Evolutionary conservation across 2,888 invertebrate species (phyloP).

Genomic region (Cheilosia vernalis): DNA sequence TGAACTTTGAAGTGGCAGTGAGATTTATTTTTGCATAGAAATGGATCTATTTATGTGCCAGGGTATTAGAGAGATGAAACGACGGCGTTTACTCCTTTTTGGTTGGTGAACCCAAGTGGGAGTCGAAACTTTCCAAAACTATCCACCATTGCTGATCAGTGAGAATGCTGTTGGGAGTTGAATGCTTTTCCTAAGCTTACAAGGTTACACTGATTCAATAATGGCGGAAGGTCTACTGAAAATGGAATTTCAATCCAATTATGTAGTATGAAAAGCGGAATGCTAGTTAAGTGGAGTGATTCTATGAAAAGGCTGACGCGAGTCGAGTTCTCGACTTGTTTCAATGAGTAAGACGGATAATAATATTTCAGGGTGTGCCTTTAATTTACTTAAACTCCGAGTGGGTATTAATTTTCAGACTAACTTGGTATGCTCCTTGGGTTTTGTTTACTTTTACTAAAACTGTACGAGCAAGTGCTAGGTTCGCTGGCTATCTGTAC

Average conservation of each 20-base stretch:
- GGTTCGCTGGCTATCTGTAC: too few relatives aligned
- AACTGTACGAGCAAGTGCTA: too few relatives aligned
- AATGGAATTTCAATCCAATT: slow-evolving; percentile 20
- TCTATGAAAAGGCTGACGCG: too few relatives aligned
- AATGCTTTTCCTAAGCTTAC: slow-evolving; percentile 9
- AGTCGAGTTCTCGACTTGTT: too few relatives aligned
- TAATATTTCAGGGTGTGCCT: too few relatives aligned
- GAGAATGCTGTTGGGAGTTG: background rate
- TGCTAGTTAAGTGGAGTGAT: background rate
- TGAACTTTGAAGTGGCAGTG: slow-evolving; percentile 58
- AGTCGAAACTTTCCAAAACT: slow-evolving; percentile 7
- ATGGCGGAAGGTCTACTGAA: background rate
- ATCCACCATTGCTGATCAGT: background rate
- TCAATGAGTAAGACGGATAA: too few relatives aligned
- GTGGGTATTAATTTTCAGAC: too few relatives aligned
- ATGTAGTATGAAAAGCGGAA: background rate
- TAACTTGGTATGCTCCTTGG: too few relatives aligned
- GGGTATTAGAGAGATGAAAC: background rate
- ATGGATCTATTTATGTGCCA: slow-evolving; percentile 29
- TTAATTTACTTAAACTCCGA: too few relatives aligned
- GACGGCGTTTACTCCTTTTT: background rate
- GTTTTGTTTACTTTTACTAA: too few relatives aligned
- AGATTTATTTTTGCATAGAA: slow-evolving; percentile 41
- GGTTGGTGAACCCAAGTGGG: background rate
- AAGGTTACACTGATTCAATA: slow-evolving; percentile 8